These are phyloP conservation scores for Sinelater perroti DNA, from an alignment of 2,888 invertebrate genomes.

Conservation along the genomic window DNA sequence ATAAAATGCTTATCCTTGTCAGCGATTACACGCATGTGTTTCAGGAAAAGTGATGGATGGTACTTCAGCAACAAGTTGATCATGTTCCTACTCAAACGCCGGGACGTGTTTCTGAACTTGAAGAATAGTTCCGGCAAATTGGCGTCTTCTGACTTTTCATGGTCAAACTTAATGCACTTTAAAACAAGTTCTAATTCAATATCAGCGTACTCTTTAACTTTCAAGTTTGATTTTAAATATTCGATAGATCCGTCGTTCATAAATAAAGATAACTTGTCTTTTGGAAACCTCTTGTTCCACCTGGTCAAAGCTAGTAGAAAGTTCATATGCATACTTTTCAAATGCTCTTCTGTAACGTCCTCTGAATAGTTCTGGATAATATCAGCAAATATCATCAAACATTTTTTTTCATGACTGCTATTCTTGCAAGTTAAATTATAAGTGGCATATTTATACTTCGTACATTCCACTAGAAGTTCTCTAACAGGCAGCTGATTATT, in stretches of 20 bases:
- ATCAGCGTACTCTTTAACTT: background rate
- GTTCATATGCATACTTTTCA: background rate
- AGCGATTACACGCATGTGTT: too few relatives aligned
- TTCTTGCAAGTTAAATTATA: too few relatives aligned
- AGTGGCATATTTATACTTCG: too few relatives aligned
- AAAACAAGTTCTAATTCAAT: background rate
- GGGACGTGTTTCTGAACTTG: too few relatives aligned
- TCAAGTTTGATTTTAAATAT: background rate
- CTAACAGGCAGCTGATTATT: slow-evolving; percentile 14
- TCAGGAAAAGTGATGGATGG: background rate
- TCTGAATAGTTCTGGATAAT: too few relatives aligned
- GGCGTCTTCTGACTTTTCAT: slow-evolving; percentile 2
- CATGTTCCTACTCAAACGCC: too few relatives aligned
- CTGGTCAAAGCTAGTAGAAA: background rate
- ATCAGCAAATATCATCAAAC: slow-evolving; percentile 13
- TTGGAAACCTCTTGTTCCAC: slow-evolving; percentile 20
- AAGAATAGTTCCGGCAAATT: slow-evolving; percentile 2
- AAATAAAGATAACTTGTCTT: slow-evolving; percentile 7
- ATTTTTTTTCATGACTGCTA: slow-evolving; percentile 29
- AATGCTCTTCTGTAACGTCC: slow-evolving; percentile 4
- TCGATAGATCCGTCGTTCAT: background rate
- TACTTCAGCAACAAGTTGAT: background rate
- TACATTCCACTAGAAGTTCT: slow-evolving; percentile 12
- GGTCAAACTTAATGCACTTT: slow-evolving; percentile 1
- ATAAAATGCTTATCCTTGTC: too few relatives aligned